These are phyloP conservation scores for Scomber colias DNA, from an alignment of 2,113 vertebrate genomes.

Conservation along the genomic window DNA sequence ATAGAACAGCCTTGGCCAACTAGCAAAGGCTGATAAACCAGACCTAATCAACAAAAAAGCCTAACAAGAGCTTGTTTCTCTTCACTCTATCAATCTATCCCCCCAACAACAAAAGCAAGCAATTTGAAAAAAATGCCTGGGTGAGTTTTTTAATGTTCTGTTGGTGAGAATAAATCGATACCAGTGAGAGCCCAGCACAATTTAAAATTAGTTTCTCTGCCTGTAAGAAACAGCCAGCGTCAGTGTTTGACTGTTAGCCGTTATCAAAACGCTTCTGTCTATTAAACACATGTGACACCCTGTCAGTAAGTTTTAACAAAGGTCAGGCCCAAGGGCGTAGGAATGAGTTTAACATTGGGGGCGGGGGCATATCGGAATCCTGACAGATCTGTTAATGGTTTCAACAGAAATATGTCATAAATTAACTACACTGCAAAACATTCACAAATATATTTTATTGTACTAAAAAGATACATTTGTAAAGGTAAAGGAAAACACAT, in stretches of 20 bases:
- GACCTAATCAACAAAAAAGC: conserved; percentile 54
- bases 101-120: conserved; percentile 29
- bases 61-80: conserved; percentile 36
- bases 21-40: conserved; percentile 58
- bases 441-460: too few relatives aligned
- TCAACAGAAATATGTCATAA: too few relatives aligned
- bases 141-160: conserved; percentile 35
- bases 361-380: too few relatives aligned
- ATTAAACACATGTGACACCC: conserved; percentile 31
- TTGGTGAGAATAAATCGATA: conserved; percentile 57
- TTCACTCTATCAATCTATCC: conserved; percentile 35
- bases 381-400: too few relatives aligned
- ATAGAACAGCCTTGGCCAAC: conserved; percentile 20
- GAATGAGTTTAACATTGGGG: too few relatives aligned
- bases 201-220: conserved; percentile 48
- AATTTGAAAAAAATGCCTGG: conserved; percentile 53
- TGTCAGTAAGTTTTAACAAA: conserved; percentile 42
- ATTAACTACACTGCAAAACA: too few relatives aligned
- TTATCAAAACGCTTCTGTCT: neutral
- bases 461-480: too few relatives aligned
- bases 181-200: conserved; percentile 35
- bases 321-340: too few relatives aligned
- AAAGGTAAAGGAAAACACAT: too few relatives aligned
- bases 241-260: conserved; percentile 3
- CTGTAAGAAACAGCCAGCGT: neutral